A percentile compares a stretch with the other conserved stretches of the same genome.
phyloP scores from a whole-genome alignment of 2,113 vertebrate genomes.

The Sminthopsis crassicaudata region DNA sequence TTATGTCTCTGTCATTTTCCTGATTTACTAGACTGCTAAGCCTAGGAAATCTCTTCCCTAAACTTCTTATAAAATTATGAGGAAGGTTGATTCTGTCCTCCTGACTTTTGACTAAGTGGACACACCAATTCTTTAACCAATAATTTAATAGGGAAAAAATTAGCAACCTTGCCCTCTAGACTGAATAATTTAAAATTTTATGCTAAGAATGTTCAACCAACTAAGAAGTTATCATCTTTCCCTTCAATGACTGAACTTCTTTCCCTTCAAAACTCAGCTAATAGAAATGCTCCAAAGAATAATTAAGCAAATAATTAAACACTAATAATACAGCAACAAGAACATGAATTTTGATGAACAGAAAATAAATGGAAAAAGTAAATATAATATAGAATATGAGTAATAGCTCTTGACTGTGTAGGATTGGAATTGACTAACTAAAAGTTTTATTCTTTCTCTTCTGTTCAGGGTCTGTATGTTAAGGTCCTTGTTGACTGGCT shows the following conservation, averaged over 20 bases:
- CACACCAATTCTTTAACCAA: neutral
- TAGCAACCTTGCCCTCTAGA: neutral
- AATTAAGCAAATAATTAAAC: neutral
- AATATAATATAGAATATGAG: neutral
- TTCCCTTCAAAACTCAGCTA: neutral
- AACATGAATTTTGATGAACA: rapidly evolving
- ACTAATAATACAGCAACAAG: rapidly evolving
- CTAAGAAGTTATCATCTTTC: neutral
- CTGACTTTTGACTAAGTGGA: neutral
- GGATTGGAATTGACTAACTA: neutral
- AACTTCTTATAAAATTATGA: neutral
- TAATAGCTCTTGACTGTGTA: neutral
- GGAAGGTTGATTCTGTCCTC: neutral
- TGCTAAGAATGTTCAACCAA: neutral
- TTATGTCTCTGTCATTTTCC: neutral
- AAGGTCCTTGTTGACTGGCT: neutral
- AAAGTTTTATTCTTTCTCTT: neutral
- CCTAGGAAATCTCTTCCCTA: neutral
- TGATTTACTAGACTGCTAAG: neutral
- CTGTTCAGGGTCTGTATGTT: rapidly evolving
- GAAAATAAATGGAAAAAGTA: neutral
- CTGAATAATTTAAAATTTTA: neutral
- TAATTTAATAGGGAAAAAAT: neutral
- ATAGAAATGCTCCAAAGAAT: neutral
- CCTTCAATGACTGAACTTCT: neutral